Evolutionary conservation across 2,888 invertebrate genomes (phyloP).

Genomic region (Oscheius sp.): DNA sequence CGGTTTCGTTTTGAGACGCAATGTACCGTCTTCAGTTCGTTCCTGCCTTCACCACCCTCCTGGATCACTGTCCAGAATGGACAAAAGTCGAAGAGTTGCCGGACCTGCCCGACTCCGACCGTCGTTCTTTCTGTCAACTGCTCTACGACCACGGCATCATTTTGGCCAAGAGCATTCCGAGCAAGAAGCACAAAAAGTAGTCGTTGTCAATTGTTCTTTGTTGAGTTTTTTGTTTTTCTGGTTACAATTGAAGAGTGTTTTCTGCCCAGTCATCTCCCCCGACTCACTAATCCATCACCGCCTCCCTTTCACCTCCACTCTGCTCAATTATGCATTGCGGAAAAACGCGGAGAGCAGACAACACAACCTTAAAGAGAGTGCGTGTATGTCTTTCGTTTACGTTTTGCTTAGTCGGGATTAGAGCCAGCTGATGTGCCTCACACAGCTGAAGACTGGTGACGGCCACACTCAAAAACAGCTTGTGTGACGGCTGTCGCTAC

Average conservation of each 20-base stretch:
- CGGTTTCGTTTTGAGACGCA: no score
- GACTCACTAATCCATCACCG: constrained; percentile 25
- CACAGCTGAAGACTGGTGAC: neutral
- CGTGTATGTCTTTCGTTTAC: neutral
- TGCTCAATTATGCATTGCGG: constrained; percentile 35
- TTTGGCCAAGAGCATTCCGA: constrained; percentile 21
- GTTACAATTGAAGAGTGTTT: neutral
- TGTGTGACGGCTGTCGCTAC: constrained; percentile 22
- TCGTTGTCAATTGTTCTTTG: constrained; percentile 11
- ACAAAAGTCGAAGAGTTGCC: constrained; percentile 29
- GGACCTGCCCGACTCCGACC: constrained; percentile 9
- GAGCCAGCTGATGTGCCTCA: neutral
- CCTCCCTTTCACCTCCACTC: neutral
- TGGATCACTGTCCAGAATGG: constrained; percentile 64
- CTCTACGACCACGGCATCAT: constrained; percentile 29
- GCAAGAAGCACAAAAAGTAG: constrained; percentile 20
- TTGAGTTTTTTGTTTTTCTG: neutral
- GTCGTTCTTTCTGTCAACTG: constrained; percentile 15
- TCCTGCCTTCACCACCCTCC: constrained; percentile 39
- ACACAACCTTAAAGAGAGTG: neutral
- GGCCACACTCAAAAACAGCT: constrained; percentile 25
- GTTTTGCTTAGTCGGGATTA: neutral
- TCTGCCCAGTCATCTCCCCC: neutral
- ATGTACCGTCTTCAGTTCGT: constrained; percentile 42
- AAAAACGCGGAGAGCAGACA: constrained; percentile 24